Evolutionary conservation across 2,888 invertebrate genomes (phyloP), one percentile per base, ranked within the genome.

Genomic region (Andrena trimmerana): DNA sequence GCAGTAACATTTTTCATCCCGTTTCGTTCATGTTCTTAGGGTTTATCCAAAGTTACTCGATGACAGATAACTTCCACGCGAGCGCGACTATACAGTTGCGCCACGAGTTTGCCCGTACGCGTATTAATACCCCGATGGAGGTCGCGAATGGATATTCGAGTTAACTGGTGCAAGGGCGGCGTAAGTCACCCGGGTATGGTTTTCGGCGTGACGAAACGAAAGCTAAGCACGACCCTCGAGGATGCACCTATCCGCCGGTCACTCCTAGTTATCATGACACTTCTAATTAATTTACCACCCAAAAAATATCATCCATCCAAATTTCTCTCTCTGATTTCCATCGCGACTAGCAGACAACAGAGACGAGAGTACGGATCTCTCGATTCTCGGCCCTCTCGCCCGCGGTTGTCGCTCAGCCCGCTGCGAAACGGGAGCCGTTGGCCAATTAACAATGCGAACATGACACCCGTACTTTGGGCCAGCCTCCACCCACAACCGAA

Each of bases 401-500:
- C 67, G 31, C 75, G 70, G 83, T 84, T 84, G 68, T 70, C 69
- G 80, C 79, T 80, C 76, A 77, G 78, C 62, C 72, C 70, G 78
- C 67, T 72, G 87, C 80, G 76, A 86, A 86, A 88, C 83, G 84
- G 80, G 84, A 88, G 88, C 42, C 88, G 86, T 79, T 80, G 86
- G 90, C 90, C 92, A 92, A 92, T 92, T 92, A 92, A 92, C 91
- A 92, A 92, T 91, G 91, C 91, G 91, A 90, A 90, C 89, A 90
- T 91, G 91, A 91, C 91, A 92, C 89, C 86, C 84, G 85, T 67
- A 81, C 84, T 78, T 83, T 80, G 73, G 86, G 76, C 85, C 77
- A 50, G 8, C 78, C 80, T 74, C 80, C 79, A 66, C 76, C 87
- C 84, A 71, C 83, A 87, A 84, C 90, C 86, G 88, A 86, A 87